Evolutionary conservation across 2,113 vertebrate species (phyloP), one percentile per base, ranked within the genome.

Genomic region (Oophaga pumilio): DNA sequence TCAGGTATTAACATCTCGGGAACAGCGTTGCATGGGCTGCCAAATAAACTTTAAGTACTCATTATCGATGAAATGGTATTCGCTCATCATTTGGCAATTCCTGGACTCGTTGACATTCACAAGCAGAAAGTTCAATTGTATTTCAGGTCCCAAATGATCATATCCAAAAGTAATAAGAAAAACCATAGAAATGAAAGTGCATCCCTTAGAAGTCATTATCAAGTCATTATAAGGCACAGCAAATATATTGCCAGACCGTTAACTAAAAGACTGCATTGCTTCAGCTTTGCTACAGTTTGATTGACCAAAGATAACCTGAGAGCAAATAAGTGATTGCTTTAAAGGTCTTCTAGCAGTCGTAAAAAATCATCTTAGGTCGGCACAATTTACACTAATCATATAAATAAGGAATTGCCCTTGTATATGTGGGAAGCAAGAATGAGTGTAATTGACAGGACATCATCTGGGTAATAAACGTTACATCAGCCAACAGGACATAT

Each of bases 91-190:
- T 71, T 73, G 56, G 71, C 24, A 71, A 64, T 64, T 82, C 52
- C 50, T 56, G 82, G 89, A 28, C 77, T 84, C 56, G 6, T 18
- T 89, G 88, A 90, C 76, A 84, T 68, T 90, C 88, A 84, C 15
- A 85, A 62, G 71, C 71, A 89, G 60, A 28, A 87, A 71, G 14
- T 24, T 84, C 50, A 84, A 81, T 22, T 83, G 11, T 74, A 14
- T 87, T 86, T 85, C 78, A 69, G 53, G 56, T 87, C 28, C 80
- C 59, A 88, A 74, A 86, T 69, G 56, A 26, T 88, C 82, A 85
- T 0, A 0, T 2, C 86, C 28, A 62, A 82, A 50, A 64, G 85
- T 15, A 77, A 82, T 71, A 76, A 74, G 24, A 33, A 56, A 57
- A 62, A 88, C 26, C 24, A 0, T 11, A 90, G 89, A 26, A 69